Evolutionary conservation across 2,888 invertebrate genomes (phyloP).

Genomic region (Himalopsyche anomala): DNA sequence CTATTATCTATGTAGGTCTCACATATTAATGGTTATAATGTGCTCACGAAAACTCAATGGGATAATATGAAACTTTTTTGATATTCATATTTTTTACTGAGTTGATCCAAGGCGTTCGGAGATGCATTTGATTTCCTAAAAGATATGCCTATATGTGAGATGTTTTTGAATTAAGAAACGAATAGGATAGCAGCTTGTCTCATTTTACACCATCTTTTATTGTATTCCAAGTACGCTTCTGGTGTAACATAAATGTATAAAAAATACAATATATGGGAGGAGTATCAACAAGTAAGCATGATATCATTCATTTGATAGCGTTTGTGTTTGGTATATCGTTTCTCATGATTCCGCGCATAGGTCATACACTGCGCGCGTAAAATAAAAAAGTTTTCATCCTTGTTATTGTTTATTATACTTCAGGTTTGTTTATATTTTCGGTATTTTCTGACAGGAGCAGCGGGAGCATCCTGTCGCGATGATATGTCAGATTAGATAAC

Average conservation of each 20-base stretch:
- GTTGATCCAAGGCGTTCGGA: no score
- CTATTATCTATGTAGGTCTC: no score
- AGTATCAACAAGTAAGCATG: slow-evolving; percentile 22
- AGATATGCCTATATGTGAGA: no score
- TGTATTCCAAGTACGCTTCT: background rate
- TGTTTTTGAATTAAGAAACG: no score
- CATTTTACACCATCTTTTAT: background rate
- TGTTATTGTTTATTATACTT: slow-evolving; percentile 27
- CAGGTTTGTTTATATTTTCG: slow-evolving; percentile 31
- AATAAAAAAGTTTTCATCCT: slow-evolving; percentile 10
- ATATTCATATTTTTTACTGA: no score
- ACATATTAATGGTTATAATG: no score
- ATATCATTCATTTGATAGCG: background rate
- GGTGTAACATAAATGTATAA: background rate
- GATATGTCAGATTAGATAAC: background rate
- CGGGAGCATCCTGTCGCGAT: background rate
- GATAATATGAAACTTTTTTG: no score
- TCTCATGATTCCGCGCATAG: background rate
- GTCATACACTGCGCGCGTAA: slow-evolving; percentile 1
- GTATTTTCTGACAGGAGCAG: slow-evolving; percentile 32
- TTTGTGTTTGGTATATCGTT: background rate
- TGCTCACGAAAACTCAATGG: no score
- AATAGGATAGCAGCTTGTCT: no score
- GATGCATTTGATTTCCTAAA: no score
- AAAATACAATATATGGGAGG: background rate